These are phyloP conservation scores for Calidris pygmaea DNA, from an alignment of 2,113 vertebrate genomes.

Conservation along the genomic window DNA sequence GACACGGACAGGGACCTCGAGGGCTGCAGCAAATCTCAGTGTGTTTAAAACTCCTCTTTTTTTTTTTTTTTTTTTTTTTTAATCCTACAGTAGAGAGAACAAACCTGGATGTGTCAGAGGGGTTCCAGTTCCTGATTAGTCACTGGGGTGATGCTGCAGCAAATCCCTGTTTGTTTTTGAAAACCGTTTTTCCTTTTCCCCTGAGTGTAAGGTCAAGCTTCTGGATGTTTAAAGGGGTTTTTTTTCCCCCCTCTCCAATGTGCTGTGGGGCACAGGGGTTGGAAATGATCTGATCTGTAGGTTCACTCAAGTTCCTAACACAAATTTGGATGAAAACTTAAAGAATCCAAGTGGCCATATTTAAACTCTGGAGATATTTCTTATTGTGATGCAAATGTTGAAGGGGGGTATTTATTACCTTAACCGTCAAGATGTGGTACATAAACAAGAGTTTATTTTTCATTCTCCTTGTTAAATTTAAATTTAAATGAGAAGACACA, in stretches of 20 bases:
- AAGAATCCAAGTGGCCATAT: background rate
- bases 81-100: background rate
- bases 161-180: background rate
- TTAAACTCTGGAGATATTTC: background rate
- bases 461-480: background rate
- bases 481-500: rapidly evolving
- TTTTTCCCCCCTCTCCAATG: background rate
- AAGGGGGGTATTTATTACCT: background rate
- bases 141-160: background rate
- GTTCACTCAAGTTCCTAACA: background rate
- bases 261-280: background rate
- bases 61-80: no score
- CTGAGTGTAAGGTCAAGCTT: background rate
- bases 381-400: background rate
- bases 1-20: background rate
- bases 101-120: background rate
- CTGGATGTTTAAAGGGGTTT: background rate
- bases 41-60: background rate
- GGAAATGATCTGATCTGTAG: background rate
- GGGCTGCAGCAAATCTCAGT: background rate
- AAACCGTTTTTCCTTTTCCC: background rate
- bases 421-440: background rate
- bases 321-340: background rate
- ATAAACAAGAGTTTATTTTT: no score
- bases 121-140: background rate